Percentiles rank a stretch among this genome's conserved stretches.
Conservation (phyloP, 1,140 invertebrate genomes). For the Aphelinus certus region DNA sequence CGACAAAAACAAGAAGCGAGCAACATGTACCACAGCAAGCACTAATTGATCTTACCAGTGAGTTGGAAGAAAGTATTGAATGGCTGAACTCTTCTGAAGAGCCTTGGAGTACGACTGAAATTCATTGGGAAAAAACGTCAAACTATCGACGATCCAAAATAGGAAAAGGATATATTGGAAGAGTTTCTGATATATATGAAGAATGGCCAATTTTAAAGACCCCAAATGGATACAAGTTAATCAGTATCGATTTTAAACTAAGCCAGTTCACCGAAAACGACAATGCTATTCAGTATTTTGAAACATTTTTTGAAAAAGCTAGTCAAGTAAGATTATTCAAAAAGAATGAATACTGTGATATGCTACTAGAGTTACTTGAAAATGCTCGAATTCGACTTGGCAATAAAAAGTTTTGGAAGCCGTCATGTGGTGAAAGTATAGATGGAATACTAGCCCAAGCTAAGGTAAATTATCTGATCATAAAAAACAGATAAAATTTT, state of each 20-base stretch:
- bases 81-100: constrained; percentile 37
- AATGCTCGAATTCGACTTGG: not conserved
- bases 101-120: constrained; percentile 29
- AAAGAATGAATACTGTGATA: not conserved
- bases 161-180: not conserved
- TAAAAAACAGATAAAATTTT: not conserved
- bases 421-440: not conserved
- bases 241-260: not conserved
- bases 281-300: not conserved
- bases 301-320: not conserved
- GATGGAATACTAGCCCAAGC: not conserved
- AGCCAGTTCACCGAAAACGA: not conserved
- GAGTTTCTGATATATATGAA: not conserved
- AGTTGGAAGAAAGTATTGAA: constrained; percentile 20
- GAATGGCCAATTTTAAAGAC: not conserved
- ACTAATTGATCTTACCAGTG: constrained; percentile 3
- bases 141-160: not conserved
- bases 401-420: not conserved
- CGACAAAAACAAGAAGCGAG: not conserved
- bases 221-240: not conserved
- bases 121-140: constrained; percentile 32
- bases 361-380: not conserved
- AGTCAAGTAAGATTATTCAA: not conserved
- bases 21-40: too few relatives aligned
- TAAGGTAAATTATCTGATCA: not conserved